Evolutionary conservation across 2,113 vertebrate genomes (phyloP).

Genomic region (Laticauda colubrina): DNA sequence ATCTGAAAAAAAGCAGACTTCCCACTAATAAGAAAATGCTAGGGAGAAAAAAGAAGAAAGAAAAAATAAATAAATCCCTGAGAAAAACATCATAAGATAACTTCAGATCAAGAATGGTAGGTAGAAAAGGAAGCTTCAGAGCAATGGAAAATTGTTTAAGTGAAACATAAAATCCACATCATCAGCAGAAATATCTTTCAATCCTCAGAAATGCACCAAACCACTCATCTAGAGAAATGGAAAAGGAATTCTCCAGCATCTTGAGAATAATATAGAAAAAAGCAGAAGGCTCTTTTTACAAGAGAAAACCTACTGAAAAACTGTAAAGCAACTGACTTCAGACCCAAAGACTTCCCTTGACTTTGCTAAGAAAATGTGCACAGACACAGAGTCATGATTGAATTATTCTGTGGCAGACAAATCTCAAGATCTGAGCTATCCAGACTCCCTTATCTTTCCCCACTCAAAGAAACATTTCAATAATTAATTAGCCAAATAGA

Average conservation of each 20-base stretch:
- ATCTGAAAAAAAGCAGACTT: not conserved
- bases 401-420: not conserved
- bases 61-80: not conserved
- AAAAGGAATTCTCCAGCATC: not conserved
- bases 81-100: not conserved
- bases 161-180: not conserved
- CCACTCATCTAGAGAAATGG: not conserved
- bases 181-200: not conserved
- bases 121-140: not conserved
- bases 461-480: conserved; percentile 22
- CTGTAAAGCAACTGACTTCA: not conserved
- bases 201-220: not conserved
- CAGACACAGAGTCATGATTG: not conserved
- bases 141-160: not conserved
- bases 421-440: not conserved
- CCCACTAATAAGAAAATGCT: not conserved
- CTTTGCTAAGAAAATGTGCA: not conserved
- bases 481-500: conserved; percentile 22
- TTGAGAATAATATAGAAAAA: not conserved
- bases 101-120: not conserved
- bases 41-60: not conserved
- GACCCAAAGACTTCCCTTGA: not conserved
- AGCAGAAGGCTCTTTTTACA: not conserved
- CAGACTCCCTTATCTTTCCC: not conserved
- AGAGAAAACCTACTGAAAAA: not conserved